These are phyloP conservation scores for Gambelia wislizenii DNA, from an alignment of 2,797 vertebrate species.

Conservation along the genomic window DNA sequence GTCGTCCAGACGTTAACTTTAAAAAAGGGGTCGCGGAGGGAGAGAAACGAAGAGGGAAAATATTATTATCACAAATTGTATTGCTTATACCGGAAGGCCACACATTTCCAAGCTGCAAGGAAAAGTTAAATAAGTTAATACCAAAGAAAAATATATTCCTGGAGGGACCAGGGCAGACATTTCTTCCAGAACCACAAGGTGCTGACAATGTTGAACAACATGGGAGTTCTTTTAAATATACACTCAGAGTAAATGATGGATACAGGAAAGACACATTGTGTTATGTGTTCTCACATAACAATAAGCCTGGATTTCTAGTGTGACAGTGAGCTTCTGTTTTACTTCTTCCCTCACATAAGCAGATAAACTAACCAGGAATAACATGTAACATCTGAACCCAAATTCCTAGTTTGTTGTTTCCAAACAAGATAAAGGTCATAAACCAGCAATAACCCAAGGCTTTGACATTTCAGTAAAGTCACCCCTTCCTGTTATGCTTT, in stretches of 20 bases:
- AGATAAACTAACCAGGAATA: neutral
- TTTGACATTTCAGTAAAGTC: too few species aligned
- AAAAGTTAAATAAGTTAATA: neutral
- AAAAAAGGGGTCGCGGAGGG: neutral
- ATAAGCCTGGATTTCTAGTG: neutral
- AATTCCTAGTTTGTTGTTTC: neutral
- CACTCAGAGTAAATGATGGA: too few species aligned
- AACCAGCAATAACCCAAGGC: too few species aligned
- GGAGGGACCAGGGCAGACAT: rapidly evolving
- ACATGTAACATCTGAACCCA: neutral
- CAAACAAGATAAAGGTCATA: too few species aligned
- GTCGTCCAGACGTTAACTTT: neutral
- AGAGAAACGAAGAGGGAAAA: neutral
- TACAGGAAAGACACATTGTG: too few species aligned
- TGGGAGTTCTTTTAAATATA: neutral
- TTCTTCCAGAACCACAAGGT: neutral
- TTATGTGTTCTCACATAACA: neutral
- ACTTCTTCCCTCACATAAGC: neutral
- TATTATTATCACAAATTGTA: too few species aligned
- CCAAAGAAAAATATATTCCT: neutral
- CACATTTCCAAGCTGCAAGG: neutral
- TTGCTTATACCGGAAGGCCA: neutral
- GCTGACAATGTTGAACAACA: neutral
- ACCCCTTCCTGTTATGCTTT: too few species aligned
- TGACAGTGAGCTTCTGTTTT: neutral